Conservation (phyloP, 2,113 vertebrate genomes). For the Ahaetulla prasina region DNA sequence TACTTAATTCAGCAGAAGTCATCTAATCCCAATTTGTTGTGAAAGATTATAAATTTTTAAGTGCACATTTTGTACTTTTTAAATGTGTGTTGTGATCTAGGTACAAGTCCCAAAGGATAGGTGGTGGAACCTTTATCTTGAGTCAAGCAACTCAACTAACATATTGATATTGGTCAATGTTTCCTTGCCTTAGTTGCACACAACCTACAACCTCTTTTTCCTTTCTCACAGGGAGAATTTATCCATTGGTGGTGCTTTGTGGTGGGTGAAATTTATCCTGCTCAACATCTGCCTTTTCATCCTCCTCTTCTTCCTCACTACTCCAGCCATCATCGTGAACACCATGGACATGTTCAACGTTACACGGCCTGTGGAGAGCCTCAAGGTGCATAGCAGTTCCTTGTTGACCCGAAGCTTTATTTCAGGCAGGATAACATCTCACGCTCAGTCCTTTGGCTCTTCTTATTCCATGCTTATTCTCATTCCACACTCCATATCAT, state of each 20-base stretch:
- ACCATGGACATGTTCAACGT: slow-evolving; percentile 98
- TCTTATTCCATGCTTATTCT: background rate
- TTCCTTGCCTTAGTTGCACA: background rate
- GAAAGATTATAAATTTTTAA: background rate
- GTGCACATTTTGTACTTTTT: background rate
- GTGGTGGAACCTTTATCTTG: background rate
- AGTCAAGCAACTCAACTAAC: background rate
- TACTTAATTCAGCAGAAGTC: background rate
- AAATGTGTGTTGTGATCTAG: background rate
- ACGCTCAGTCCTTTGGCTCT: background rate
- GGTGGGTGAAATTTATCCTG: slow-evolving; percentile 88
- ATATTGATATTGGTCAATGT: background rate
- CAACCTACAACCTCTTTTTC: background rate
- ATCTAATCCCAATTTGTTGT: background rate
- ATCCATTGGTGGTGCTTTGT: slow-evolving; percentile 81
- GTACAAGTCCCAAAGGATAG: background rate
- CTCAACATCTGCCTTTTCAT: slow-evolving; percentile 93
- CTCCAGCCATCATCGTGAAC: slow-evolving; percentile 94
- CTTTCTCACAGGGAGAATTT: slow-evolving; percentile 85
- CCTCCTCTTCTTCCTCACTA: slow-evolving; percentile 97
- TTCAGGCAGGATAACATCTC: background rate
- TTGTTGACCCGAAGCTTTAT: background rate
- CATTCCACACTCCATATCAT: fast-evolving
- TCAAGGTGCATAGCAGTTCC: slow-evolving; percentile 71
- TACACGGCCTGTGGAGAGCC: slow-evolving; percentile 87